phyloP scores from a whole-genome alignment of 2,113 vertebrate species.

The Uropsilus gracilis region DNA sequence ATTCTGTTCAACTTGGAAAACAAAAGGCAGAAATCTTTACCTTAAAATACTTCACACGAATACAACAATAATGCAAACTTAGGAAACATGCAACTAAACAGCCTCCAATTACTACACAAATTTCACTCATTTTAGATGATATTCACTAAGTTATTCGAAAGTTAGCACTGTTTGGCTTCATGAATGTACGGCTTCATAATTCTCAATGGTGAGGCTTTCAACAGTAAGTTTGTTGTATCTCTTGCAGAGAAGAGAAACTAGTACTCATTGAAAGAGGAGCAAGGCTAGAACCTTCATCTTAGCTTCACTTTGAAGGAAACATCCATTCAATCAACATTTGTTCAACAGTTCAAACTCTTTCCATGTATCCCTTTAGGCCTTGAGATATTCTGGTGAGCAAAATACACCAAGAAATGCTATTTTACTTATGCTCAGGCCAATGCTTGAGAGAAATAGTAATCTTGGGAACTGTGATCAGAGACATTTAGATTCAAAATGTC shows the following conservation, averaged over 20 bases:
- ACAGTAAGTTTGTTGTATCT: not conserved
- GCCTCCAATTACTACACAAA: not conserved
- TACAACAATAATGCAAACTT: not conserved
- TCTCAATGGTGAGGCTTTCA: not conserved
- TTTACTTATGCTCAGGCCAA: not conserved
- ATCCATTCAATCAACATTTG: not conserved
- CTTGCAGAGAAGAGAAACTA: not conserved
- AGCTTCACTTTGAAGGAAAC: not conserved
- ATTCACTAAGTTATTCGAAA: not conserved
- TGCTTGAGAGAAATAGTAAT: not conserved
- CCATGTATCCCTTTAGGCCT: not conserved
- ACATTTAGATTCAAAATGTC: not conserved
- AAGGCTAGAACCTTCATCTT: not conserved
- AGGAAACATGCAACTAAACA: not conserved
- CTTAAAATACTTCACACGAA: not conserved
- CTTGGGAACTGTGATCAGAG: not conserved
- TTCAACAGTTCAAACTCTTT: not conserved
- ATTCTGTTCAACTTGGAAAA: not conserved
- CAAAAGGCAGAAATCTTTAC: constrained; percentile 23
- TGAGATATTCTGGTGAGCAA: not conserved
- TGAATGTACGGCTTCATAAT: not conserved
- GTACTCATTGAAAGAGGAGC: not conserved
- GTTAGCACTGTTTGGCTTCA: not conserved
- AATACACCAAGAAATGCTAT: not conserved
- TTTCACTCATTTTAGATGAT: not conserved